These are phyloP conservation scores for Epirrita christyi DNA, from an alignment of 2,888 invertebrate genomes.

Conservation along the genomic window DNA sequence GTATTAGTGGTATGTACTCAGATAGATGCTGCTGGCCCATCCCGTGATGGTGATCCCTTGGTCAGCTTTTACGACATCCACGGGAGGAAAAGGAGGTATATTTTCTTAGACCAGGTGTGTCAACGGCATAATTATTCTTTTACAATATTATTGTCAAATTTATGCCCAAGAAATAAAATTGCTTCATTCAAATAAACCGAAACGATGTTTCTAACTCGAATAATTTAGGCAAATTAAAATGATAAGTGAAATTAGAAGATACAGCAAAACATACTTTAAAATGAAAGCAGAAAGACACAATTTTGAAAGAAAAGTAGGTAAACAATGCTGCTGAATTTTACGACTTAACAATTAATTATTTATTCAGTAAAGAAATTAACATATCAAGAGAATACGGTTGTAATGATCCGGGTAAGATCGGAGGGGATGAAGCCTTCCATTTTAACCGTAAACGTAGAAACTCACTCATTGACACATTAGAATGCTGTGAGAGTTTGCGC, in stretches of 20 bases:
- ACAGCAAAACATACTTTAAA: constrained; percentile 47
- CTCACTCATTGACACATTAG: too few relatives aligned
- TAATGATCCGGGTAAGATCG: constrained; percentile 17
- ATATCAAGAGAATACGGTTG: constrained; percentile 69
- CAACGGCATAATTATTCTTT: too few relatives aligned
- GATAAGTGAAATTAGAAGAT: constrained; percentile 1
- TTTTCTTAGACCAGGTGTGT: too few relatives aligned
- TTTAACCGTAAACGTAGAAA: neutral
- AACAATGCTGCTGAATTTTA: constrained; percentile 69
- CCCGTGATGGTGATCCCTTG: too few relatives aligned
- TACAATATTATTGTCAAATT: too few relatives aligned
- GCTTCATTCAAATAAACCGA: constrained; percentile 44
- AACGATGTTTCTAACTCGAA: constrained; percentile 48
- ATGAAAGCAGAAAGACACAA: constrained; percentile 40
- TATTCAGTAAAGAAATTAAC: constrained; percentile 80
- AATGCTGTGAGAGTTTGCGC: too few relatives aligned
- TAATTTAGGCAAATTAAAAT: constrained; percentile 27
- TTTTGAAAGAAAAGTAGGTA: constrained; percentile 37
- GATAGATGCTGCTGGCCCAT: too few relatives aligned
- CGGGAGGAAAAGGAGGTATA: too few relatives aligned
- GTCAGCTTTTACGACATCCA: too few relatives aligned
- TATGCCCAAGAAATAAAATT: constrained; percentile 12
- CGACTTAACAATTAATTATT: constrained; percentile 80
- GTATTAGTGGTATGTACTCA: too few relatives aligned
- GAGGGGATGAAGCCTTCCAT: constrained; percentile 23